Evolutionary conservation across 1,140 invertebrate species (phyloP).

Genomic region (Drosophila insularis): DNA sequence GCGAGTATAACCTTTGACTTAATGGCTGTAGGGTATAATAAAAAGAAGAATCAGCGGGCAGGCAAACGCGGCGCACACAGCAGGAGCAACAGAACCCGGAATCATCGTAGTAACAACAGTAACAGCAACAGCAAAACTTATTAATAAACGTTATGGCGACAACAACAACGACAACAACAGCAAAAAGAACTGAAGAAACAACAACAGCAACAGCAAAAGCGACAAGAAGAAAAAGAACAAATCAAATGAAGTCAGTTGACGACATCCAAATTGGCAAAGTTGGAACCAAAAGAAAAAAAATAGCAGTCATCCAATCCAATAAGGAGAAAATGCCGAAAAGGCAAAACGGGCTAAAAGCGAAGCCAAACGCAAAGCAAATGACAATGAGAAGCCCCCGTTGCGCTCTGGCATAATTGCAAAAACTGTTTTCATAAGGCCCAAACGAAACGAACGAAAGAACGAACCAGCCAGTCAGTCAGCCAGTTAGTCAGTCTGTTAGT

Average conservation of each 20-base stretch:
- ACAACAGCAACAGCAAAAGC: slow-evolving; percentile 19
- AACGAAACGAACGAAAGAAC: not conserved
- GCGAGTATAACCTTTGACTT: slow-evolving; percentile 1
- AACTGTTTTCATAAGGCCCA: slow-evolving; percentile 60
- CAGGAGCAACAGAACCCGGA: slow-evolving; percentile 57
- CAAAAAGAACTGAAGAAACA: slow-evolving; percentile 5
- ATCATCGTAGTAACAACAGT: slow-evolving; percentile 7
- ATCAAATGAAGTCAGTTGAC: slow-evolving; percentile 55
- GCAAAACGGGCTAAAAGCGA: slow-evolving; percentile 25
- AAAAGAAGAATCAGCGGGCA: not conserved
- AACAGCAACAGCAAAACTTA: slow-evolving; percentile 67
- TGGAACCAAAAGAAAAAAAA: slow-evolving; percentile 54
- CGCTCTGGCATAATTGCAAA: slow-evolving; percentile 57
- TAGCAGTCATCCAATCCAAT: slow-evolving; percentile 7
- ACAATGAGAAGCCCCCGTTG: slow-evolving; percentile 37
- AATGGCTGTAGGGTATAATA: slow-evolving; percentile 1
- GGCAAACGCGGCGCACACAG: slow-evolving; percentile 25
- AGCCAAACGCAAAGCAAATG: slow-evolving; percentile 34
- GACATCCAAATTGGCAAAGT: slow-evolving; percentile 76
- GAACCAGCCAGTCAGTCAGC: slow-evolving; percentile 12
- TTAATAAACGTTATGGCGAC: slow-evolving; percentile 77
- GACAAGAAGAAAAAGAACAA: slow-evolving; percentile 24
- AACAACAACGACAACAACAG: slow-evolving; percentile 50
- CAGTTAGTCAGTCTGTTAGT: not conserved
- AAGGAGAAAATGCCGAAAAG: slow-evolving; percentile 26